Evolutionary conservation across 1,140 invertebrate genomes (phyloP).

Genomic region (Drosophila subobscura): DNA sequence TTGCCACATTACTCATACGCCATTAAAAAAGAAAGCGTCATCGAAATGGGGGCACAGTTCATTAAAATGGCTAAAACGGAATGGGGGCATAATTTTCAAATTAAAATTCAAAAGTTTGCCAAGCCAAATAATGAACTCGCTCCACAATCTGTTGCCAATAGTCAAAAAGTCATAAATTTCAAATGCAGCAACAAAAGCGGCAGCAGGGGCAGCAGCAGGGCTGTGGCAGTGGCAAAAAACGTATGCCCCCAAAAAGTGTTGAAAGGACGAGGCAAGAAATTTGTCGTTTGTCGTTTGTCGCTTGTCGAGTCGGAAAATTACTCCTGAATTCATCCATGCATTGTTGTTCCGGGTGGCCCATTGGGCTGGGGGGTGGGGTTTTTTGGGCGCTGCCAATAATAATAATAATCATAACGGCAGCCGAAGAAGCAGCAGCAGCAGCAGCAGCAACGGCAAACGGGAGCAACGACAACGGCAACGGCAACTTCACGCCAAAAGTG

Average conservation of each 20-base stretch:
- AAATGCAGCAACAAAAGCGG: conserved; percentile 66
- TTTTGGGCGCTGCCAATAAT: conserved; percentile 57
- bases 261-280: conserved; percentile 61
- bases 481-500: conserved; percentile 75
- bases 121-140: conserved; percentile 75
- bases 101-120: conserved; percentile 81
- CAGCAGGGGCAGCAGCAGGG: conserved; percentile 7
- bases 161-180: conserved; percentile 81
- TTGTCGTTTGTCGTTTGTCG: conserved; percentile 36
- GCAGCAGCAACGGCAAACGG: conserved; percentile 26
- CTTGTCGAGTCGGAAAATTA: conserved; percentile 58
- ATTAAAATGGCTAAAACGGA: conserved; percentile 52
- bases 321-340: conserved; percentile 66
- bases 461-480: conserved; percentile 36
- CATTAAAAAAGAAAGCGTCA: conserved; percentile 57
- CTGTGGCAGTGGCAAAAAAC: conserved; percentile 29
- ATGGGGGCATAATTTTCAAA: conserved; percentile 72
- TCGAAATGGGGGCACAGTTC: conserved; percentile 61
- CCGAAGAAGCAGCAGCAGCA: conserved; percentile 18
- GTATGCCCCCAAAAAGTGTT: conserved; percentile 66
- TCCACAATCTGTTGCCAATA: conserved; percentile 78
- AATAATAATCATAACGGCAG: conserved; percentile 78
- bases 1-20: conserved; percentile 51
- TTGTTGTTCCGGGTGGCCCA: conserved; percentile 48
- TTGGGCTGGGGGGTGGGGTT: neutral